A percentile compares a stretch with the other conserved stretches of the same genome.
Evolutionary conservation across 2,797 vertebrate genomes (phyloP).

Genomic region (Phoebastria nigripes): DNA sequence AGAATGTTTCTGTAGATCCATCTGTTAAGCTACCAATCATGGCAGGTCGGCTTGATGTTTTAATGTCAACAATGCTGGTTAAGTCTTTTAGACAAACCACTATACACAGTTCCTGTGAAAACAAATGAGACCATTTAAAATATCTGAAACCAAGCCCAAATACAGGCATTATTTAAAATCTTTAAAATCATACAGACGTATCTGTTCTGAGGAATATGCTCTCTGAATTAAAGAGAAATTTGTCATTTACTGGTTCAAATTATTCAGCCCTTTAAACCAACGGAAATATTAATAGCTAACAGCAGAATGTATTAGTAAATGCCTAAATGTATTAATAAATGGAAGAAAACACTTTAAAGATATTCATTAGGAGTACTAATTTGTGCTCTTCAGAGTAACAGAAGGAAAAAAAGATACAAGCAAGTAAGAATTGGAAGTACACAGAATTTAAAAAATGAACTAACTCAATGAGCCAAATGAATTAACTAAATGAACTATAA

Average conservation of each 20-base stretch:
- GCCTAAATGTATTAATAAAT: not conserved
- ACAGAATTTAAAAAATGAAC: not conserved
- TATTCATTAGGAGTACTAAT: not conserved
- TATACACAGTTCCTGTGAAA: slow-evolving; percentile 88
- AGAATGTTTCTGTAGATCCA: slow-evolving; percentile 97
- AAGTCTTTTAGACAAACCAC: slow-evolving; percentile 96
- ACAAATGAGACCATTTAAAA: not conserved
- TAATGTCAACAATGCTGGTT: slow-evolving; percentile 95
- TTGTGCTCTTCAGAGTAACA: not conserved
- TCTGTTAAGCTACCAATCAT: slow-evolving; percentile 99
- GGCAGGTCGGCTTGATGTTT: slow-evolving; percentile 96
- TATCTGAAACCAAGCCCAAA: not conserved
- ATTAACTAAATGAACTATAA: not conserved
- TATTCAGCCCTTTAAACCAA: not conserved
- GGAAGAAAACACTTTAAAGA: not conserved
- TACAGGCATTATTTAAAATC: not conserved
- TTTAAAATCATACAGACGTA: not conserved
- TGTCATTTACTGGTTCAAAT: not conserved
- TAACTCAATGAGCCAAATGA: not conserved
- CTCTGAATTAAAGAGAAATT: not conserved
- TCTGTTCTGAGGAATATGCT: not conserved
- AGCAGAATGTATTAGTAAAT: not conserved
- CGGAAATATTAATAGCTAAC: not conserved
- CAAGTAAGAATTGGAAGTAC: not conserved
- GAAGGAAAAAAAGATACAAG: not conserved